These are phyloP conservation scores for Rousettus leschenaultii DNA, from an alignment of 2,113 vertebrate genomes.

Conservation along the genomic window DNA sequence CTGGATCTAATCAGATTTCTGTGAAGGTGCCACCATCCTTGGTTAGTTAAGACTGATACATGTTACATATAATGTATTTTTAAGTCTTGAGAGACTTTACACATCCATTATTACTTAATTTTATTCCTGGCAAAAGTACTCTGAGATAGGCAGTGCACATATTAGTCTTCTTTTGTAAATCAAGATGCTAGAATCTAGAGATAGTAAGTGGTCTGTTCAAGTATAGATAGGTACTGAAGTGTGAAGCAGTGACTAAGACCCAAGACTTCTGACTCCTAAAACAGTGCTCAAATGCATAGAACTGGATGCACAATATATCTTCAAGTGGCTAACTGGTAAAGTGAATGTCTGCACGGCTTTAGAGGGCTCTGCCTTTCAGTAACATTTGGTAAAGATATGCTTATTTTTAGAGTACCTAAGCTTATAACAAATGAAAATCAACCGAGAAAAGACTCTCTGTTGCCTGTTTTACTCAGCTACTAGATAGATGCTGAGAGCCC, in stretches of 20 bases:
- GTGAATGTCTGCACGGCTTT: neutral
- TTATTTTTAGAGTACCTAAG: neutral
- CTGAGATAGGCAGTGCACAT: neutral
- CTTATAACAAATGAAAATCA: slow-evolving; percentile 15
- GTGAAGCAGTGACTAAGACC: neutral
- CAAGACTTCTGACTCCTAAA: neutral
- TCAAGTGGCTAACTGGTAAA: neutral
- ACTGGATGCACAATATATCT: neutral
- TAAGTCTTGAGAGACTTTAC: slow-evolving; percentile 3
- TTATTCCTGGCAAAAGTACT: neutral
- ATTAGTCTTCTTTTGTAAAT: neutral
- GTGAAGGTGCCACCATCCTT: neutral
- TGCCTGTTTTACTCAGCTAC: neutral
- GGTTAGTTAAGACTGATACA: slow-evolving; percentile 7
- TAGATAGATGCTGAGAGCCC: neutral
- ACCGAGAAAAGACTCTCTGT: neutral
- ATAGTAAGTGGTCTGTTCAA: neutral
- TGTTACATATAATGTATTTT: neutral
- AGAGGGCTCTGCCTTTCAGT: neutral
- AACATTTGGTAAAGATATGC: neutral
- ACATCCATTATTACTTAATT: neutral
- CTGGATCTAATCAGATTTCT: neutral
- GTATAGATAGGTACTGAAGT: neutral
- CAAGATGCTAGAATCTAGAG: neutral
- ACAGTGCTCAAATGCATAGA: neutral